Conservation (phyloP, 2,888 invertebrate genomes). For the Suillia variegata region DNA sequence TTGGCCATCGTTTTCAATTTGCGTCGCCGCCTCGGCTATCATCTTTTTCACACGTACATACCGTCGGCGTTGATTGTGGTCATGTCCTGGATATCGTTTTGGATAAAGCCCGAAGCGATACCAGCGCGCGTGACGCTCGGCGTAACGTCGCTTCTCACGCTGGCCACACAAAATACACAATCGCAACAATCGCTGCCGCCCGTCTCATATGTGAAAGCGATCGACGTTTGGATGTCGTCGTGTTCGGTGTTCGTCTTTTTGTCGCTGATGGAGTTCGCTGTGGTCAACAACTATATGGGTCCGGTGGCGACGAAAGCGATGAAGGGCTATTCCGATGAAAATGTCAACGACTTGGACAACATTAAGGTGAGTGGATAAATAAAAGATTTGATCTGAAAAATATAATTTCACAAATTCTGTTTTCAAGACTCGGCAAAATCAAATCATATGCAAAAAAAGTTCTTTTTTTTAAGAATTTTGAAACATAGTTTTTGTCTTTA, state of each 20-base stretch:
- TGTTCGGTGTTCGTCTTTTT: constrained; percentile 92
- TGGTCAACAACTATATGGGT: constrained; percentile 86
- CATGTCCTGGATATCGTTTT: constrained; percentile 96
- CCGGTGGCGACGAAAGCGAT: constrained; percentile 86
- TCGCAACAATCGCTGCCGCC: constrained; percentile 88
- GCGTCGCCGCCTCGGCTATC: constrained; percentile 82
- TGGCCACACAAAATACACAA: constrained; percentile 91
- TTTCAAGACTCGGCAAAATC: no score
- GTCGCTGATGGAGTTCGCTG: constrained; percentile 87
- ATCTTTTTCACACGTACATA: constrained; percentile 90
- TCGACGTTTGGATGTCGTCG: constrained; percentile 92
- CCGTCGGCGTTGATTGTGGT: constrained; percentile 91
- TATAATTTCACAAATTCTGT: no score
- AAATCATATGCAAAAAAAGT: no score
- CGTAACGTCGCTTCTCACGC: constrained; percentile 82
- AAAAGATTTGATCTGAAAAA: no score
- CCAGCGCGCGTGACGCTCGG: constrained; percentile 89
- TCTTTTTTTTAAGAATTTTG: no score
- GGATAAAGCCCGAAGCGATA: constrained; percentile 93
- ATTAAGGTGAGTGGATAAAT: constrained; percentile 67
- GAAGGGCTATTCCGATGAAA: constrained; percentile 89
- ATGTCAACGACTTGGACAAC: constrained; percentile 75
- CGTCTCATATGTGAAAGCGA: constrained; percentile 91
- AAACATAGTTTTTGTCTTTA: no score
- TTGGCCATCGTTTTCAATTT: constrained; percentile 87